A percentile compares a stretch with the other conserved stretches of the same genome.
These are phyloP conservation scores for Bothrops jararaca DNA, from an alignment of 2,113 vertebrate genomes.

Conservation along the genomic window DNA sequence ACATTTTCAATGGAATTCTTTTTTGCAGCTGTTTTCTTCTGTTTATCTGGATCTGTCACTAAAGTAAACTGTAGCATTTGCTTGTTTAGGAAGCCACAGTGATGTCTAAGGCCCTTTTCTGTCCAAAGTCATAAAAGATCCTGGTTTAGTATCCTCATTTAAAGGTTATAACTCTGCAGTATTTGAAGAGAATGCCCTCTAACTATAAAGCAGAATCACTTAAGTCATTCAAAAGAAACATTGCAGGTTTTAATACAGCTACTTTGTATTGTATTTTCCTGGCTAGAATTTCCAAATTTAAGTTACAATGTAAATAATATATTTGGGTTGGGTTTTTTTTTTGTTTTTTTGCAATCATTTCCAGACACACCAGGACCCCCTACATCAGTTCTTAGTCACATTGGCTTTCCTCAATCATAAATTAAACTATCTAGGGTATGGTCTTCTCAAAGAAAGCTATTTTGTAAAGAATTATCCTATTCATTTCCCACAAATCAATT, in stretches of 20 bases:
- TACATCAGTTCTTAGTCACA: background rate
- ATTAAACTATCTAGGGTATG: background rate
- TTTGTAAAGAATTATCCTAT: background rate
- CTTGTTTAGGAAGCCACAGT: slow-evolving; percentile 22
- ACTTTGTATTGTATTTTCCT: background rate
- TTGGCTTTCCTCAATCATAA: background rate
- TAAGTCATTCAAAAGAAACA: background rate
- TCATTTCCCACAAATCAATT: too few species aligned
- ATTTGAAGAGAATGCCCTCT: background rate
- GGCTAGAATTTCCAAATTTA: background rate
- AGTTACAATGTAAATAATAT: background rate
- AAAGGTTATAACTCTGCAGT: background rate
- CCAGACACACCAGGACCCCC: background rate
- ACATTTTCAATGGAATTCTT: slow-evolving; percentile 21
- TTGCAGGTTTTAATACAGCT: background rate
- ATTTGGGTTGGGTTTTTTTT: background rate
- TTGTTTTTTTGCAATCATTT: background rate
- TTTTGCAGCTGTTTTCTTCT: slow-evolving; percentile 33
- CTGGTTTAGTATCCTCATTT: slow-evolving; percentile 10
- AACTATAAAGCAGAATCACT: background rate
- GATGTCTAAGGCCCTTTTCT: slow-evolving; percentile 14
- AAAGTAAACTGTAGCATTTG: slow-evolving; percentile 29
- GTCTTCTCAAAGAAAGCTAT: background rate
- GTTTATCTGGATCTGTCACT: slow-evolving; percentile 34
- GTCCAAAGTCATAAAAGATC: slow-evolving; percentile 1